Evolutionary conservation across 2,888 invertebrate species (phyloP).

Genomic region (Lasioglossum villosulum): DNA sequence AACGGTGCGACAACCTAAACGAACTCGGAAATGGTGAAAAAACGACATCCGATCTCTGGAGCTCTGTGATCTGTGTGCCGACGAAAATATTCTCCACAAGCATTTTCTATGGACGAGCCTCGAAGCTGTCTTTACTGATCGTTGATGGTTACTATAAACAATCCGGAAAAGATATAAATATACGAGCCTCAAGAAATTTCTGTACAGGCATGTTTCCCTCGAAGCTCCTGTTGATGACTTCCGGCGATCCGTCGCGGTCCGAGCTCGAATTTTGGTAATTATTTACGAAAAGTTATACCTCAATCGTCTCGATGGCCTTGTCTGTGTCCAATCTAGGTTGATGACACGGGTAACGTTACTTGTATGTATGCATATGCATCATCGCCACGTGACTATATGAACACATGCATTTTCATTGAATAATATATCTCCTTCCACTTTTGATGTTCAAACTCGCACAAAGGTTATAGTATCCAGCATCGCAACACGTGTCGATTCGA

Average conservation of each 20-base stretch:
- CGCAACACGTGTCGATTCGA: neutral
- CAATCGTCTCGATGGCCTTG: neutral
- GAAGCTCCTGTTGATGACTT: neutral
- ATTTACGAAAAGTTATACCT: neutral
- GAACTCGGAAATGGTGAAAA: neutral
- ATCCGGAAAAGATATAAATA: conserved; percentile 34
- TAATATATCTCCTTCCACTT: neutral
- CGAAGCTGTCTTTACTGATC: neutral
- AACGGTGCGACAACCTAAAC: neutral
- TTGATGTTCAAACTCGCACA: neutral
- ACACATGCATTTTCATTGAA: neutral
- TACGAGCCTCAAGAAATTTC: neutral
- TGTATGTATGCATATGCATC: neutral
- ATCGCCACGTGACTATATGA: neutral
- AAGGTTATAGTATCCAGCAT: neutral
- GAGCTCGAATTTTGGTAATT: neutral
- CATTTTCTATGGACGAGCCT: neutral
- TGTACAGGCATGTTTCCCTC: neutral
- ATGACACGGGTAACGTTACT: neutral
- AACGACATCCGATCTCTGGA: neutral
- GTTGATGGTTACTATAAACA: conserved; percentile 27
- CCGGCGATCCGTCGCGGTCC: neutral
- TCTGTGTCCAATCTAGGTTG: neutral
- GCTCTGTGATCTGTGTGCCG: neutral
- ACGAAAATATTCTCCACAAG: neutral